Base-by-base conservation (phyloP, 2,113 vertebrate species). In the Hippopotamus amphibius region DNA sequence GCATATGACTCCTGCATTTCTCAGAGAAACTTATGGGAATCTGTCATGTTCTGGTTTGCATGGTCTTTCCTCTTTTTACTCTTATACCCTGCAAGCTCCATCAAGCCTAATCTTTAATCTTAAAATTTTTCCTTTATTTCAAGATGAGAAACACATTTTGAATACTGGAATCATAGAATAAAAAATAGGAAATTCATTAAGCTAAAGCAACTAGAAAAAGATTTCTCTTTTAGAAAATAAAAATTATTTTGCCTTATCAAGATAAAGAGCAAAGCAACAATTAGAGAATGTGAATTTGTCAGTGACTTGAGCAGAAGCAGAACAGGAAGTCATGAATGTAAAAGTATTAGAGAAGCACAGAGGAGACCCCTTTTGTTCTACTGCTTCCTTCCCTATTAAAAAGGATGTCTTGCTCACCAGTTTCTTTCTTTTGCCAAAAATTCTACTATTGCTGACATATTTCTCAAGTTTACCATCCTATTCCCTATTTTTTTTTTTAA, bases 1-100 rank as follows among this genome's bases (percentile, higher is more conserved):
- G 71, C 30, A 72, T 84, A 96, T 95, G 96, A 98, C 84, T 96
- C 95, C 69, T 95, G 21, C 48, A 86, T 97, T 91, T 97, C 89
- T 97, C 91, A 95, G 90, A 87, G 30, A 79, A 16, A 83, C 81
- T 92, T 93, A 24, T 16, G 57, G 50, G 83, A 93, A 93, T 74
- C 21, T 77, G 41, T 57, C 83, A 59, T 74, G 77, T 69, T 86
- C 24, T 63, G 26, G 33, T 97, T 93, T 91, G 37, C 61, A 55
- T 53, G 41, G 74, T 72, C 65, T 95, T 96, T 95, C 43, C 77
- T 94, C 57, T 95, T 87, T 96, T 69, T 33, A 88, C 30, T 74
- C 84, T 92, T 66, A 65, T 0, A 48, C 15, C 3, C 24, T 69
- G 10, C 37, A 97, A 65, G 43, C 93, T 66, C 61, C 43, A 55